Evolutionary conservation across 92 coral and sea anemone species (phyloP).

Genomic region (Zoanthus sansibaricus): DNA sequence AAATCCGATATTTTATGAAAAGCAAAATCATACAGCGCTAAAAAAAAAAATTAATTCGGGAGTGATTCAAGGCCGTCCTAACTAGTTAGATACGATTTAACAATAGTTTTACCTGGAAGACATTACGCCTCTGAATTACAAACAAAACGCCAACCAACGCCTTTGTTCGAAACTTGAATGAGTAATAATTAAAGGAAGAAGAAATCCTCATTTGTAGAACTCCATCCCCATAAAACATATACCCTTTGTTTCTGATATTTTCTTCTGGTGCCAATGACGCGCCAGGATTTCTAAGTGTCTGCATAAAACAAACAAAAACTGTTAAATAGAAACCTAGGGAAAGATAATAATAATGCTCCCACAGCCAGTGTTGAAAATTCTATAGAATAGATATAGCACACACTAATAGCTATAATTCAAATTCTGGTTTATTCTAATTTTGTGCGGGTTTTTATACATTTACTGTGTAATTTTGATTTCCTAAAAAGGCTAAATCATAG

Average conservation of each 20-base stretch:
- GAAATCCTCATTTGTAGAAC: too few species aligned
- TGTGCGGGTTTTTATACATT: too few species aligned
- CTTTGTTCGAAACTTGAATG: neutral
- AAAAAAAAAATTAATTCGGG: too few species aligned
- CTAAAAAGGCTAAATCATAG: too few species aligned
- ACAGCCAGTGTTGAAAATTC: too few species aligned
- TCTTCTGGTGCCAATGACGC: slow-evolving; percentile 6
- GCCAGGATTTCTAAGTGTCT: neutral
- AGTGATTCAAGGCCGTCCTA: neutral
- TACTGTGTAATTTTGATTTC: too few species aligned
- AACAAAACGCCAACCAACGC: neutral
- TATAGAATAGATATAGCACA: too few species aligned
- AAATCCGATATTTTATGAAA: too few species aligned
- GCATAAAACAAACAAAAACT: neutral
- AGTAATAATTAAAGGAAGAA: neutral
- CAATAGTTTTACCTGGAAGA: neutral
- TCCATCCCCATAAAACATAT: slow-evolving; percentile 29
- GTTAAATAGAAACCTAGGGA: neutral
- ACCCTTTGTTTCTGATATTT: neutral
- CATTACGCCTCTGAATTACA: neutral
- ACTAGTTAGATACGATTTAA: neutral
- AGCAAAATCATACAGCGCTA: too few species aligned
- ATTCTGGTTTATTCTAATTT: too few species aligned
- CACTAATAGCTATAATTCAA: too few species aligned
- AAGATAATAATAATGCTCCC: neutral